phyloP scores from a whole-genome alignment of 2,113 vertebrate genomes.

The Gadus macrocephalus region DNA sequence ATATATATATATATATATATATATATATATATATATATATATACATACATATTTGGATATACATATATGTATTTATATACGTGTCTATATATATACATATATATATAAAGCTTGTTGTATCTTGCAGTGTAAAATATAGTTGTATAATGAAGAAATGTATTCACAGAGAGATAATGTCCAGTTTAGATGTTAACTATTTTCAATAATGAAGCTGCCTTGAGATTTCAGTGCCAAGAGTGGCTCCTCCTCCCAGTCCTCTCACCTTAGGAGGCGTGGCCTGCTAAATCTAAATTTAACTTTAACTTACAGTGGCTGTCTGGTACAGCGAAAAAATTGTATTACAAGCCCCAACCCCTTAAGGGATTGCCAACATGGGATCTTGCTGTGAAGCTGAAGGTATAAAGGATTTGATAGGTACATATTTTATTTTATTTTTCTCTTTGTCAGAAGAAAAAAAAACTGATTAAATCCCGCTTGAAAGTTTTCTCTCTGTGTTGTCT shows the following conservation, averaged over 20 bases:
- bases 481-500: slow-evolving; percentile 10
- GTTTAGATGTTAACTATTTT: slow-evolving; percentile 19
- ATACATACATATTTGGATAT: neutral
- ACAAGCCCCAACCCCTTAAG: neutral
- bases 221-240: slow-evolving; percentile 18
- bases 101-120: slow-evolving; percentile 27
- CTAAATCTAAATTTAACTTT: too few species aligned
- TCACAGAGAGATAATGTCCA: slow-evolving; percentile 20
- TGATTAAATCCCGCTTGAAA: slow-evolving; percentile 49
- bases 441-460: slow-evolving; percentile 8
- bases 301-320: slow-evolving; percentile 65
- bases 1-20: slow-evolving; percentile 1
- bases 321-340: slow-evolving; percentile 49
- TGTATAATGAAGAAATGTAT: slow-evolving; percentile 1
- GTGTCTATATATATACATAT: neutral
- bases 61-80: neutral
- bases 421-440: slow-evolving; percentile 47
- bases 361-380: slow-evolving; percentile 7
- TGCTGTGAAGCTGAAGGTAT: slow-evolving; percentile 29
- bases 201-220: slow-evolving; percentile 19
- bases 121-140: slow-evolving; percentile 43
- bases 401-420: slow-evolving; percentile 53
- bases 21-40: neutral
- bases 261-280: too few species aligned
- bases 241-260: neutral